A percentile compares a stretch with the other conserved stretches of the same genome.
Conservation (phyloP, 2,888 invertebrate species). For the Erebia palarica region DNA sequence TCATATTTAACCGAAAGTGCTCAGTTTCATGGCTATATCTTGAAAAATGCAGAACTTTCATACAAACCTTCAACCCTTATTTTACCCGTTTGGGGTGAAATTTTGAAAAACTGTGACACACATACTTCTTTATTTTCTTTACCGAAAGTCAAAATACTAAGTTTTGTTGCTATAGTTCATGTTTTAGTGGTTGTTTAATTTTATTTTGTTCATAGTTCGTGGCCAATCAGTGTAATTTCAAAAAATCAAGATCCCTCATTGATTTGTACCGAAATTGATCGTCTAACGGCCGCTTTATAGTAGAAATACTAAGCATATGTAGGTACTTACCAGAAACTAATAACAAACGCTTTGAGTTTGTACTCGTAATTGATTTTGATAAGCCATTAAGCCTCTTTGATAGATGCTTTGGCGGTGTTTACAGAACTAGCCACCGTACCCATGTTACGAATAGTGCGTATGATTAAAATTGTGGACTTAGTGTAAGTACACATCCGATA, state of each 20-base stretch:
- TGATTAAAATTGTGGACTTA: conserved; percentile 21
- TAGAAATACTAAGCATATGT: not conserved
- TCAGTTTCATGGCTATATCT: no score
- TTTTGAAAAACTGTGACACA: no score
- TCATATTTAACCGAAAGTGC: no score
- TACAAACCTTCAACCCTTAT: no score
- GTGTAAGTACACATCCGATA: not conserved
- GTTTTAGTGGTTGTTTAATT: no score
- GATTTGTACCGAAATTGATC: not conserved
- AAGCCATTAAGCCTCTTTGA: conserved; percentile 77
- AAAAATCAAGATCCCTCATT: not conserved
- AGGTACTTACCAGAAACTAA: conserved; percentile 20
- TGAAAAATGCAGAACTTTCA: no score
- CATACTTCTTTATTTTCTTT: no score
- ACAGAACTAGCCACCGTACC: conserved; percentile 49
- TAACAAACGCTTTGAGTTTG: conserved; percentile 64
- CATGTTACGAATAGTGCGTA: conserved; percentile 23
- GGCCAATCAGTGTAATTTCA: no score
- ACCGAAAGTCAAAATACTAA: no score
- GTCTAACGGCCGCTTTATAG: not conserved
- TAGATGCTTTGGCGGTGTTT: conserved; percentile 71
- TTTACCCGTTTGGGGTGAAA: no score
- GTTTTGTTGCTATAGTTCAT: no score
- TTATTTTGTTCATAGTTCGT: no score
- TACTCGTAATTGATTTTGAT: conserved; percentile 74